Conservation (phyloP, 2,888 invertebrate species). For the Xestobium rufovillosum region DNA sequence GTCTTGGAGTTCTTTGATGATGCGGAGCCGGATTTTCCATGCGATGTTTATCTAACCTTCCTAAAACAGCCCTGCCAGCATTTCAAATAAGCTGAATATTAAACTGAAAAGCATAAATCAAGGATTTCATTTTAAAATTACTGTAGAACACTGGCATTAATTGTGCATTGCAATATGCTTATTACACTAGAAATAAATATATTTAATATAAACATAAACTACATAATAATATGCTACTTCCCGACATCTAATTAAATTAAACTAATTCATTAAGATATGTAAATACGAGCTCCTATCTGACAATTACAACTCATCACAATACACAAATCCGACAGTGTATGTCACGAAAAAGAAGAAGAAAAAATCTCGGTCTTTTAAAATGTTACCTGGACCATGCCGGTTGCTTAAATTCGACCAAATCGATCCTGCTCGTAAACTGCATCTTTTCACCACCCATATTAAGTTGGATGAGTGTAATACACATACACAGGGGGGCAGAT, state of each 20-base stretch:
- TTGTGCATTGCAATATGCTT: no score
- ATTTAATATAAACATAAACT: no score
- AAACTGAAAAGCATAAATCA: no score
- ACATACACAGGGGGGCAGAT: conserved; percentile 33
- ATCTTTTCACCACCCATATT: conserved; percentile 15
- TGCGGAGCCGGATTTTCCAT: no score
- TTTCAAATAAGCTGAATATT: no score
- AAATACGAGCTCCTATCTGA: conserved; percentile 10
- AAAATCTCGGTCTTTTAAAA: conserved; percentile 32
- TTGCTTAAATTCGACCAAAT: conserved; percentile 28
- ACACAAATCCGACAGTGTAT: conserved; percentile 22
- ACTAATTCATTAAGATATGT: neutral
- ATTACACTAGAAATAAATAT: no score
- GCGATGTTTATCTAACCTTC: no score
- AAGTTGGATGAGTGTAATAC: conserved; percentile 28
- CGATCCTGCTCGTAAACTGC: conserved; percentile 17
- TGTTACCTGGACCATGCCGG: conserved; percentile 37
- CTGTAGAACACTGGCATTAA: no score
- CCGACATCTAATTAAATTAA: neutral
- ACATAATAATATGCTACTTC: no score
- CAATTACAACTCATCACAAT: conserved; percentile 8
- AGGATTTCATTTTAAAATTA: no score
- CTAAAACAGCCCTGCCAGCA: no score
- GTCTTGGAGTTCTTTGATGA: no score
- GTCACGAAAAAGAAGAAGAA: conserved; percentile 28